Base-by-base conservation (phyloP, 2,888 invertebrate genomes). In the Zaprionus lineosus region DNA sequence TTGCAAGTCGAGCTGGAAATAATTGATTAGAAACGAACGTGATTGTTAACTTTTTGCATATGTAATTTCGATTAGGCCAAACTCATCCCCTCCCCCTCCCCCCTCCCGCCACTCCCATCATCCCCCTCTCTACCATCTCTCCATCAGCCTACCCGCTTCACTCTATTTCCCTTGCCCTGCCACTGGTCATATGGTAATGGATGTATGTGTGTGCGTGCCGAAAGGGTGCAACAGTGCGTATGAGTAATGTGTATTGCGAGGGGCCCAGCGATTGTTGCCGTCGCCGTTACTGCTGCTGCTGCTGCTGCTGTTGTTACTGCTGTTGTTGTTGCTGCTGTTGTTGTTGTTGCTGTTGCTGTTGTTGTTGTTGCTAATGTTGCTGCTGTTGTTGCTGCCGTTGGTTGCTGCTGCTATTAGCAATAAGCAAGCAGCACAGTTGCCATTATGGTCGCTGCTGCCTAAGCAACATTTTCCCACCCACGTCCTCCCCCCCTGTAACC, bases 41-140 rank as follows among this genome's bases (percentile, higher is more conserved):
- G 81, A 82, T 81, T 81, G 83, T 75, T 79, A 79, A 82, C 79
- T 81, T 82, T 81, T 81, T 78, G 78, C 81, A 81, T 81, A 78
- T 81, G 78, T 81, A 78, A 78, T 81, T 79, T 79, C 64, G 74
- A 67, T 70, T 73, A 67, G 70, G 58, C 59, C 46, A 63, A 52
- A 21, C 24, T 34, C 40, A 34, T 21, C 15, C 34, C 5, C 48
- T 5, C 41, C 29, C 7, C 18, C 11, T 12, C 8, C 3, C 28
- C 9, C n/a, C 24, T 14, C 4, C 2, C 1, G 6, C 11, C 7
- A 12, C 9, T 2, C 15, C 0, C 9, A 2, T 6, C 0, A 2
- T 4, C 24, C 1, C 16, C 6, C n/a, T 19, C 9, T 2, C 5
- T 21, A 3, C 8, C 4, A 4, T 6, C 29, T 9, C 29, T 3